A percentile compares a stretch with the other conserved stretches of the same genome.
Conservation (phyloP, 2,797 vertebrate genomes). For the Staurois parvus region DNA sequence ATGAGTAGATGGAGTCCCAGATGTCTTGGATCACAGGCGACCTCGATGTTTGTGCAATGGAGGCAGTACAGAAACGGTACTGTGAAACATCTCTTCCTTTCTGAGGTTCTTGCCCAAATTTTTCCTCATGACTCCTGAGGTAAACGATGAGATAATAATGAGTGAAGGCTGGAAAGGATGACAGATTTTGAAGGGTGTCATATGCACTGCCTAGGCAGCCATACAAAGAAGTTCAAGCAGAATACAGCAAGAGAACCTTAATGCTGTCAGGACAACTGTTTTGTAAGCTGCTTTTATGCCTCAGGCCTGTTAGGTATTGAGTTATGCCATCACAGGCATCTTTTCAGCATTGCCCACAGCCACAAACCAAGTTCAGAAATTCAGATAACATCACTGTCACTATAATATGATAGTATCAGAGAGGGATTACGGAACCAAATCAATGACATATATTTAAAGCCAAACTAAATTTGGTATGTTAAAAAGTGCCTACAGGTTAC, state of each 20-base stretch:
- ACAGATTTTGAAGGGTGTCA: background rate
- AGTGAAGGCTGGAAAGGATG: conserved; percentile 36
- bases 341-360: too few species aligned
- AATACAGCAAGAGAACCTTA: background rate
- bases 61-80: conserved; percentile 16
- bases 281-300: too few species aligned
- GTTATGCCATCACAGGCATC: too few species aligned
- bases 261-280: too few species aligned
- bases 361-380: too few species aligned
- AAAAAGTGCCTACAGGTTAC: too few species aligned
- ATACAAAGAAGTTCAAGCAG: background rate
- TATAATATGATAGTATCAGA: too few species aligned
- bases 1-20: conserved; percentile 41
- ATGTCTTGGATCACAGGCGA: conserved; percentile 33
- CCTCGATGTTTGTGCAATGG: conserved; percentile 35
- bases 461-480: too few species aligned
- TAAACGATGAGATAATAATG: conserved; percentile 49
- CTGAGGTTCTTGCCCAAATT: background rate
- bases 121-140: conserved; percentile 40
- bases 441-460: too few species aligned
- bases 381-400: too few species aligned
- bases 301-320: too few species aligned
- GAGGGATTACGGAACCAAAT: too few species aligned
- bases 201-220: conserved; percentile 9
- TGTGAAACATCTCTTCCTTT: conserved; percentile 15